Percentiles rank a stretch among this genome's conserved stretches.
Evolutionary conservation across 2,113 vertebrate genomes (phyloP).

Genomic region (Crotophaga sulcirostris): DNA sequence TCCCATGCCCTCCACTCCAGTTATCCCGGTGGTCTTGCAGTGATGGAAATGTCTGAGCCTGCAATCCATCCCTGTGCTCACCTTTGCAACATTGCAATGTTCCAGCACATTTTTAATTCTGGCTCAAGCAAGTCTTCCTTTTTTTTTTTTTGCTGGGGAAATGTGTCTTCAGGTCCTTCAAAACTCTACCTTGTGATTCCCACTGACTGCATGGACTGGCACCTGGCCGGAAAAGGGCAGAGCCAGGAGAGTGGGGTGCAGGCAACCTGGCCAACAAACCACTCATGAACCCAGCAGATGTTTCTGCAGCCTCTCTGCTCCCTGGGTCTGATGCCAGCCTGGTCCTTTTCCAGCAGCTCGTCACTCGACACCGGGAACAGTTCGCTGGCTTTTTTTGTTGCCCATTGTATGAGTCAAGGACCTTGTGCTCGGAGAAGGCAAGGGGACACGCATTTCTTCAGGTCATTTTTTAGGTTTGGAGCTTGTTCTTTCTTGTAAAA

Average conservation of each 20-base stretch:
- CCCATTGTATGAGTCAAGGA: neutral
- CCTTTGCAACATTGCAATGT: neutral
- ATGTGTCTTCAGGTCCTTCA: neutral
- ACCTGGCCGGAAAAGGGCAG: neutral
- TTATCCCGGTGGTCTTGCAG: neutral
- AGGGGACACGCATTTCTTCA: neutral
- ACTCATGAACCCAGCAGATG: slow-evolving; percentile 55
- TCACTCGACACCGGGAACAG: slow-evolving; percentile 52
- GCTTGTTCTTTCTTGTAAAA: neutral
- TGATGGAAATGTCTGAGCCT: rapidly evolving
- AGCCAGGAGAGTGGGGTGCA: neutral
- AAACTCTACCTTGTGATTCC: neutral
- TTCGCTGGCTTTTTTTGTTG: slow-evolving; percentile 13
- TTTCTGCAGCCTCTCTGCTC: slow-evolving; percentile 41
- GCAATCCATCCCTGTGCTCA: rapidly evolving
- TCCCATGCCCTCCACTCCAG: rapidly evolving
- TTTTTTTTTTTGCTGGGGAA: neutral
- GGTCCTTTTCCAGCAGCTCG: slow-evolving; percentile 39
- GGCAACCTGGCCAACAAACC: neutral
- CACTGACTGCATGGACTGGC: slow-evolving; percentile 8
- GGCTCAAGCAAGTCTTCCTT: neutral
- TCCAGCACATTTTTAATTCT: neutral
- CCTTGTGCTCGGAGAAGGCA: neutral
- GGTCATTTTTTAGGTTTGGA: neutral
- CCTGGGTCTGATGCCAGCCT: slow-evolving; percentile 23